A percentile compares a stretch with the other conserved stretches of the same genome.
Conservation (phyloP, 2,888 invertebrate genomes). For the Hypena proboscidalis region DNA sequence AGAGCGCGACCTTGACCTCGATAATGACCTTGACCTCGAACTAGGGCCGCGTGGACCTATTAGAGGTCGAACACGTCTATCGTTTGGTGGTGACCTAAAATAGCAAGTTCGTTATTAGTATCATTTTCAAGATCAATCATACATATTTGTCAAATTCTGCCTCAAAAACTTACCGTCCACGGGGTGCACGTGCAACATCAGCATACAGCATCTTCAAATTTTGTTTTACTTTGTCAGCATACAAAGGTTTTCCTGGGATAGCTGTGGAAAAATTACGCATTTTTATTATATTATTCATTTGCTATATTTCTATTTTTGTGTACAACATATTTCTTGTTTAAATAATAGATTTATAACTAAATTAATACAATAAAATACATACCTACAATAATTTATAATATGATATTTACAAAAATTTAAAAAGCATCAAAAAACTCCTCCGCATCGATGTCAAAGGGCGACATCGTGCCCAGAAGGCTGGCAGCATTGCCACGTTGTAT, state of each 20-base stretch:
- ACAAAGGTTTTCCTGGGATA: conserved; percentile 57
- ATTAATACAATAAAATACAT: neutral
- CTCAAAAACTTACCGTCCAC: conserved; percentile 51
- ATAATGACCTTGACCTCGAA: conserved; percentile 55
- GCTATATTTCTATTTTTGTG: too few relatives aligned
- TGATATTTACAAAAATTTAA: neutral
- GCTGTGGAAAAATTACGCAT: conserved; percentile 45
- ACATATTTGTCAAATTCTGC: too few relatives aligned
- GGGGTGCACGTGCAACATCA: conserved; percentile 67
- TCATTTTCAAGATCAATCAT: too few relatives aligned
- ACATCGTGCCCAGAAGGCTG: too few relatives aligned
- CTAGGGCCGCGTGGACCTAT: conserved; percentile 68
- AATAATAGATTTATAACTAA: too few relatives aligned
- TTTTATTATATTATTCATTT: too few relatives aligned
- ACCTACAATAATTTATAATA: neutral
- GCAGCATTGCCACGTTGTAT: too few relatives aligned
- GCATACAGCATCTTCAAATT: conserved; percentile 74
- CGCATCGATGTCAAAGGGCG: too few relatives aligned
- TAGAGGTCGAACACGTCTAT: conserved; percentile 49
- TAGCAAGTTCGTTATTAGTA: too few relatives aligned
- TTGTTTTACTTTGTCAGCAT: conserved; percentile 76
- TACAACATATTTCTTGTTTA: too few relatives aligned
- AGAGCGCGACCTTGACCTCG: conserved; percentile 47
- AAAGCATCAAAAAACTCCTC: too few relatives aligned
- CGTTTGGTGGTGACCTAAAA: conserved; percentile 53